Evolutionary conservation across 2,888 invertebrate genomes (phyloP), one percentile per base, ranked within the genome.

Genomic region (Palloptera scutellata): DNA sequence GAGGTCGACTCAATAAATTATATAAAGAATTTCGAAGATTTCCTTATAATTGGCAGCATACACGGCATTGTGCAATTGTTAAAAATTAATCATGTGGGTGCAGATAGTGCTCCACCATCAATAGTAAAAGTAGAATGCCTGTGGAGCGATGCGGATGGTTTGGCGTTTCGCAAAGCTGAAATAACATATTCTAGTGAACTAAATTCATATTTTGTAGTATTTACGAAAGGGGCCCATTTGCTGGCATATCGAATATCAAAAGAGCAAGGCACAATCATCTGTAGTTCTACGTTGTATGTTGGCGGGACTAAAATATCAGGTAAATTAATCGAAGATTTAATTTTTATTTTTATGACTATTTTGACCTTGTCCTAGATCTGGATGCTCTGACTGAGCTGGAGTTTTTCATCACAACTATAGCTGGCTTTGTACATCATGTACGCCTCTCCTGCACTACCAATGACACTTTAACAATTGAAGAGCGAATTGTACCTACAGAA

Each of bases 231-330:
- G 0, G 76, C 81, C 0, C 79, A 83, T 73, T 10, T 82, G 6
- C 64, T 84, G 1, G 70, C 74, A n/a, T 84, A 80, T 75, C 65
- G 76, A 20, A 59, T 81, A 51, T 72, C 57, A 53, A 10, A 8
- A 13, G 64, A 68, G 5, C 48, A 54, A 1, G 75, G 69, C 1
- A 63, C 17, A 3, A 12, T 71, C 8, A 6, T 72, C 0, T 75
- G 74, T 55, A 74, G 70, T 60, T 69, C 73, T 2, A 77, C 74
- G 0, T 65, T 73, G 6, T 75, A 80, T 64, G 69, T 76, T 1
- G 78, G 80, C 12, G 80, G 80, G 15, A 75, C 78, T 5, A 80
- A 81, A 71, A 79, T 83, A 45, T 77, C 81, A n/a, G 79, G 81
- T 71, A 53, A 71, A 68, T 60, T 42, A 53, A 19, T 55, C 42